Base-by-base conservation (phyloP, 2,888 invertebrate species). In the Cryptus armator region DNA sequence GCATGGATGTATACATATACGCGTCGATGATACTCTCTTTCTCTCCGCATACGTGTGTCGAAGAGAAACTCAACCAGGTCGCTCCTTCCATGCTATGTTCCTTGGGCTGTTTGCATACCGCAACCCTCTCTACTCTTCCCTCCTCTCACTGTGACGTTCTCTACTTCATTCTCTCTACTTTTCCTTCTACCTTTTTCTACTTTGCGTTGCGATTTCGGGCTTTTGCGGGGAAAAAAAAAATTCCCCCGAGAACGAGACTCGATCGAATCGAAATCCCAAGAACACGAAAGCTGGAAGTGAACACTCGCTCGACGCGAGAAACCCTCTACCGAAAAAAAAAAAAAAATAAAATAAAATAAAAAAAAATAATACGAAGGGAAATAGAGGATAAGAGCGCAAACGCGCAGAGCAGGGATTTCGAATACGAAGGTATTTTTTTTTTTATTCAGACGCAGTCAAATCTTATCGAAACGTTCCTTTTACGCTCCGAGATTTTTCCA, bases 101-200 rank as follows among this genome's bases (percentile, higher is more conserved):
- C 32, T 59, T 48, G 53, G 62, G 68, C 19, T 84, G 83, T 84
- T 84, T 80, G 80, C 80, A 68, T 74, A 75, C 70, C 74, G 62
- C 83, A 78, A 51, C 56, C 76, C 62, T 7, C 75, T 46, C 16
- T 29, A 29, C 62, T 29, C 53, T 77, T 44, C 67, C 44, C 19
- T 46, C 37, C 19, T n/a, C 2, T n/a, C 37, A 16, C 59, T 29
- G 29, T 29, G 48, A 32, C 32, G 59, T 46, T 14, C 7, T 24
- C n/a, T 10, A 16, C 51, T 29, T 66, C 71, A 12, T 64, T 70
- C 53, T 66, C 64, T 53, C 51, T 32, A 44, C 43, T 43, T 75
- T 70, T 43, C 51, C 56, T n/a, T 62, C 59, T 5, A 14, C 51
- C 68, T 29, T 70, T 72, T 67, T 48, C 80, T 83, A 62, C 56